These are phyloP conservation scores for Drosophila ohnishii DNA, from an alignment of 1,140 invertebrate genomes.

Conservation along the genomic window DNA sequence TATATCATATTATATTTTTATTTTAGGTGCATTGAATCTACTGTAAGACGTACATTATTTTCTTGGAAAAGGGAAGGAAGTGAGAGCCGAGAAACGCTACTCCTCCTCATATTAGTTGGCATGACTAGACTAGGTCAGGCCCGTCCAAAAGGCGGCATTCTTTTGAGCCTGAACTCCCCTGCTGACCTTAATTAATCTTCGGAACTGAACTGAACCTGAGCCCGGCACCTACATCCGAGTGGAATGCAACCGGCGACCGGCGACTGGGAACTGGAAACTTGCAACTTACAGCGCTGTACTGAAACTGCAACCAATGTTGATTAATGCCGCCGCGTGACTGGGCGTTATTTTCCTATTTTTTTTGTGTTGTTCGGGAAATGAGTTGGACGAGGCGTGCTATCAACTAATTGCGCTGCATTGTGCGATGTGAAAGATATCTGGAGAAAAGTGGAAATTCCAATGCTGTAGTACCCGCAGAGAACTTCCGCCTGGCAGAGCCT, in stretches of 20 bases:
- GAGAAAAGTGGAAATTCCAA: conserved; percentile 44
- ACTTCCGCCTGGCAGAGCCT: conserved; percentile 40
- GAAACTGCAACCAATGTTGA: conserved; percentile 69
- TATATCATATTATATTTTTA: background rate
- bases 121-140: conserved; percentile 52
- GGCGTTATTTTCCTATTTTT: conserved; percentile 54
- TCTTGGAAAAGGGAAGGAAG: conserved; percentile 2
- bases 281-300: conserved; percentile 17
- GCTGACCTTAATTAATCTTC: conserved; percentile 77
- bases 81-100: background rate
- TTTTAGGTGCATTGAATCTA: background rate
- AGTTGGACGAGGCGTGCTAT: conserved; percentile 64
- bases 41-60: background rate
- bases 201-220: conserved; percentile 35
- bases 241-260: conserved; percentile 42
- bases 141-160: conserved; percentile 55
- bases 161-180: conserved; percentile 50
- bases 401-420: conserved; percentile 72
- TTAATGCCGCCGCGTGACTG: conserved; percentile 75
- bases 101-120: conserved; percentile 21
- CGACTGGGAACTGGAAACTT: conserved; percentile 32
- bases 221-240: conserved; percentile 41
- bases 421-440: conserved; percentile 48
- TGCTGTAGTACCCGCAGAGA: conserved; percentile 27
- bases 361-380: conserved; percentile 54